A percentile compares a stretch with the other conserved stretches of the same genome.
These are phyloP conservation scores for Microtus montanus DNA, from an alignment of 2,113 vertebrate species.

Conservation along the genomic window DNA sequence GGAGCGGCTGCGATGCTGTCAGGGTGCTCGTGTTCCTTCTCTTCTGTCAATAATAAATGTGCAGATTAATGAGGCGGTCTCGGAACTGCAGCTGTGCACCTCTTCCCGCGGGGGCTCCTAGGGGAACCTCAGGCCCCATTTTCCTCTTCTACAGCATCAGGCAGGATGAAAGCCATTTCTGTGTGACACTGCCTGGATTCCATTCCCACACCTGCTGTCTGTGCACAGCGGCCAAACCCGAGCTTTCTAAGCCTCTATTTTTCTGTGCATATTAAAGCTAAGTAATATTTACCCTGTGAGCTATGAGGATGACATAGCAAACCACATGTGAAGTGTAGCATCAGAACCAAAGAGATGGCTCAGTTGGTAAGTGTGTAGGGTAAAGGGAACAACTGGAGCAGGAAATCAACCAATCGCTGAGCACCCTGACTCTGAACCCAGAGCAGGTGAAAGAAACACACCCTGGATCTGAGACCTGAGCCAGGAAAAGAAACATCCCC, in stretches of 20 bases:
- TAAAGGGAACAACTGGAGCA: too few species aligned
- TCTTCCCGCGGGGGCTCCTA: fast-evolving
- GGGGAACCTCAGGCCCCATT: fast-evolving
- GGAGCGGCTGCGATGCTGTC: not conserved
- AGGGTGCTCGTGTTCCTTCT: not conserved
- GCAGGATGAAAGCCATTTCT: not conserved
- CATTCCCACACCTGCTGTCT: too few species aligned
- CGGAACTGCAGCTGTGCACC: not conserved
- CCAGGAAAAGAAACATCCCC: too few species aligned
- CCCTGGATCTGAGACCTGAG: too few species aligned
- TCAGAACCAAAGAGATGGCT: not conserved
- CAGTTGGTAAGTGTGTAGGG: too few species aligned
- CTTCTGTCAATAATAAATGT: not conserved
- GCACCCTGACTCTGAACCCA: too few species aligned
- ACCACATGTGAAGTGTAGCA: too few species aligned
- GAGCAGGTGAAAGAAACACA: too few species aligned
- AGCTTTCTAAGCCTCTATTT: not conserved
- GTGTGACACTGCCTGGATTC: not conserved
- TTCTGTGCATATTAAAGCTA: not conserved
- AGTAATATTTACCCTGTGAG: not conserved
- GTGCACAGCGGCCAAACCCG: not conserved
- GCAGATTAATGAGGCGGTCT: not conserved
- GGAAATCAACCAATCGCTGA: too few species aligned
- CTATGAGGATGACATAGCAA: not conserved
- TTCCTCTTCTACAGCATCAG: not conserved